Evolutionary conservation across 2,113 vertebrate genomes (phyloP), one percentile per base, ranked within the genome.

Genomic region (Pithys albifrons): DNA sequence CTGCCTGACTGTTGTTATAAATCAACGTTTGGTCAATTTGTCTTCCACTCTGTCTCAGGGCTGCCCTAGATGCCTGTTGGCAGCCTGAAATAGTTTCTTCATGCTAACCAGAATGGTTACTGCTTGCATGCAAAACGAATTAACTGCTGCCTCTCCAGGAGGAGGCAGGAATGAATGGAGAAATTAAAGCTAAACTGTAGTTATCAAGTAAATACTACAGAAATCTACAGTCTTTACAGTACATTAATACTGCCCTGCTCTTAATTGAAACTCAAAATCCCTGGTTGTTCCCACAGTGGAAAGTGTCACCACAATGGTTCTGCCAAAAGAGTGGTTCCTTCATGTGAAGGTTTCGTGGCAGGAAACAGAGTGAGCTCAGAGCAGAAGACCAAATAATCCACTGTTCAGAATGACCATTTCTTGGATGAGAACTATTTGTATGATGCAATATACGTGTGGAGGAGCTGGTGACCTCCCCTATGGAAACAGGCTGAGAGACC

Each of bases 11-110:
- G 83, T 91, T 92, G 83, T 57, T 96, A 92, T 89, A 95, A 95
- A 96, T 95, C 93, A 96, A 59, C 22, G 48, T 74, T 95, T 84
- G 86, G 65, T 67, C 91, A 84, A 77, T 96, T 95, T 96, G 79
- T 86, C 89, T 92, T 75, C 86, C 52, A 48, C 80, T 93, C 81
- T 64, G 10, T 94, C 85, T 93, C 66, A 55, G 16, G 78, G 76
- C 33, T 95, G 13, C 35, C 22, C 24, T 41, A 45, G 86, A 48
- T 85, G 57, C 20, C 28, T 25, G 73, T 9, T 84, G 89, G 67
- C 76, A 67, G 45, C 45, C 76, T 1, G 0, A 67, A 75, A 62
- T 41, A 64, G 61, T 67, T 93, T 91, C 76, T 91, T 91, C 76
- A 35, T 69, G 19, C 65, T 67, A 78, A 74, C 91, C 43, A 55